Base-by-base conservation (phyloP, 1,140 invertebrate species). In the Globodera rostochiensis region DNA sequence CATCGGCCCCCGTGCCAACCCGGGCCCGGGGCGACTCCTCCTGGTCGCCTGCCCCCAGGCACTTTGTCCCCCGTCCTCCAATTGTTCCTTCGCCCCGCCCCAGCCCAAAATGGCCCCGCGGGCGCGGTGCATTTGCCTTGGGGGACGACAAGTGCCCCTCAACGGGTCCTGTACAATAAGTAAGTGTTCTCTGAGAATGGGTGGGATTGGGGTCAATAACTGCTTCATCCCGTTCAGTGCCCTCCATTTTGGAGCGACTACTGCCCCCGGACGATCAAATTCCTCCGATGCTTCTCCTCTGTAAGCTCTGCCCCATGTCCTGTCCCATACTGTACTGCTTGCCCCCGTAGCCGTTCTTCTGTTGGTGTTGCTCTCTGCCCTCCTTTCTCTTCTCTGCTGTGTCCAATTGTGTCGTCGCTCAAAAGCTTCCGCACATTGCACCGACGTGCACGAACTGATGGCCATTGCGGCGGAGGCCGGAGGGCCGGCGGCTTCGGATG, bases 21-120 rank as follows among this genome's bases (percentile, higher is more conserved):
- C 64, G 19, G 83, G 83, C 15, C 67, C 81, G 25, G 83, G 83
- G 19, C 84, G 84, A 60, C 46, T 84, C 6, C 21, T 86, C 8
- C 49, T 84, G 13, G 1, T 81, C 25, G 53, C 47, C 13, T 84
- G 83, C 46, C 71, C 84, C n/a, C 73, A 73, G 77, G 15, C 57
- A 13, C 50, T 79, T 57, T 84, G 83, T 71, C 80, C 84, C 36
- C 46, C 57, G 47, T 74, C 73, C 21, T 79, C 83, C 45, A 84
- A 76, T 25, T 84, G 83, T 50, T 36, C 53, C 21, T 84, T 84
- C 46, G 84, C 81, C 25, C 21, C 50, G 15, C 84, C 84, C 15
- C 60, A 53, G 36, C n/a, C 82, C 47, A 79, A 79, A 21, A 69
- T 50, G 73, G 67, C 15, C 36, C 36, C 83, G 36, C 47, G 25